Percentiles rank a stretch among this genome's conserved stretches.
phyloP scores from a whole-genome alignment of 2,113 vertebrate species.

The Ovis canadensis region DNA sequence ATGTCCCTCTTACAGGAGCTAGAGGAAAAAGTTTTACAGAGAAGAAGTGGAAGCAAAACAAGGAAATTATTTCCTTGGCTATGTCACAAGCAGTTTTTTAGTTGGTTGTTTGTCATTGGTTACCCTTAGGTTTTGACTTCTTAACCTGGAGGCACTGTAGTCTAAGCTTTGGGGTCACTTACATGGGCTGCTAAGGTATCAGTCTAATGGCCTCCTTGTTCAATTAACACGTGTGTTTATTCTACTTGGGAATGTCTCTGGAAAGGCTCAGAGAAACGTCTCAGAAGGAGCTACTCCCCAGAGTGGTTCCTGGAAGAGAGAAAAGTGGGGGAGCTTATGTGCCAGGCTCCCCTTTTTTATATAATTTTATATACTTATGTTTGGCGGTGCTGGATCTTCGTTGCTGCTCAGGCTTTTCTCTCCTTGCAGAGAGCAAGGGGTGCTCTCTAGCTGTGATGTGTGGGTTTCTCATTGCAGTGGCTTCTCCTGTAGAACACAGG shows the following conservation, averaged over 20 bases:
- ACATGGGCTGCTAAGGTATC: background rate
- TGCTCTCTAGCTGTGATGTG: background rate
- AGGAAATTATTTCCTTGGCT: background rate
- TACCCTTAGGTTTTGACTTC: background rate
- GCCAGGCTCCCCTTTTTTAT: background rate
- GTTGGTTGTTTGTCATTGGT: background rate
- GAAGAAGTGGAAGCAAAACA: background rate
- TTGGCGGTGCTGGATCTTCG: background rate
- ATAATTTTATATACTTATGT: background rate
- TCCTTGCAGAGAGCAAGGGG: background rate
- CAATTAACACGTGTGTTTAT: background rate
- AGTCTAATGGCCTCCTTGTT: background rate
- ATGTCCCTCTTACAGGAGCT: background rate
- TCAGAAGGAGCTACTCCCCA: background rate
- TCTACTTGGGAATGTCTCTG: background rate
- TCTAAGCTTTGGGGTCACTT: background rate
- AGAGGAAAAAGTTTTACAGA: background rate
- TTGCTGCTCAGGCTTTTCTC: background rate
- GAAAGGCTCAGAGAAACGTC: background rate
- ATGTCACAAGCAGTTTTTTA: background rate
- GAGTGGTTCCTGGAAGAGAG: background rate
- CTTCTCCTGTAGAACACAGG: background rate
- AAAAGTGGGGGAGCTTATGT: background rate
- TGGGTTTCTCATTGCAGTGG: background rate
- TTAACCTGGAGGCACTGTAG: background rate